These are phyloP conservation scores for Semnopithecus entellus DNA, from an alignment of 2,113 vertebrate genomes.

Conservation along the genomic window DNA sequence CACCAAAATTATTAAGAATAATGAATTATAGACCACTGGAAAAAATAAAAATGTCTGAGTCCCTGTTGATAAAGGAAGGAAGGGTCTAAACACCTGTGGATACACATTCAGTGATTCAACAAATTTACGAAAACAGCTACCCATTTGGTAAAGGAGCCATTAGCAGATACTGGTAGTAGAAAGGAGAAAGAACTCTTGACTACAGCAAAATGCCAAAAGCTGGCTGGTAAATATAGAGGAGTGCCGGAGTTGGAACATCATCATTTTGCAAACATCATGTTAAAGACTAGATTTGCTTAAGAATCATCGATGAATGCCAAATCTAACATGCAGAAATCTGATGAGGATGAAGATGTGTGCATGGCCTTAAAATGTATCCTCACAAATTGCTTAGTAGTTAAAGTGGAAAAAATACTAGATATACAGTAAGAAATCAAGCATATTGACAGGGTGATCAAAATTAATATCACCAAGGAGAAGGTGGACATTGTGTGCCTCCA, in stretches of 20 bases:
- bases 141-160: background rate
- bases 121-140: background rate
- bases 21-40: background rate
- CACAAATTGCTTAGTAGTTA: background rate
- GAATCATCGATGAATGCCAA: background rate
- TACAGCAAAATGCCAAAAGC: background rate
- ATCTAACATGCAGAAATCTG: background rate
- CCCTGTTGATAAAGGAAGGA: background rate
- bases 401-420: background rate
- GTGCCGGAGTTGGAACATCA: background rate
- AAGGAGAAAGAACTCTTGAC: background rate
- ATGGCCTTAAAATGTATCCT: background rate
- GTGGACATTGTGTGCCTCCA: background rate
- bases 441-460: background rate
- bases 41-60: background rate
- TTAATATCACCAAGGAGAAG: background rate
- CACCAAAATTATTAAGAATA: conserved; percentile 11
- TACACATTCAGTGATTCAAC: background rate
- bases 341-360: background rate
- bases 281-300: background rate
- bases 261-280: background rate
- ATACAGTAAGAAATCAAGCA: background rate
- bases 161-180: background rate
- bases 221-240: background rate
- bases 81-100: background rate